A percentile compares a stretch with the other conserved stretches of the same genome.
Evolutionary conservation across 1,140 invertebrate species (phyloP).

Genomic region (Steinernema feltiae): DNA sequence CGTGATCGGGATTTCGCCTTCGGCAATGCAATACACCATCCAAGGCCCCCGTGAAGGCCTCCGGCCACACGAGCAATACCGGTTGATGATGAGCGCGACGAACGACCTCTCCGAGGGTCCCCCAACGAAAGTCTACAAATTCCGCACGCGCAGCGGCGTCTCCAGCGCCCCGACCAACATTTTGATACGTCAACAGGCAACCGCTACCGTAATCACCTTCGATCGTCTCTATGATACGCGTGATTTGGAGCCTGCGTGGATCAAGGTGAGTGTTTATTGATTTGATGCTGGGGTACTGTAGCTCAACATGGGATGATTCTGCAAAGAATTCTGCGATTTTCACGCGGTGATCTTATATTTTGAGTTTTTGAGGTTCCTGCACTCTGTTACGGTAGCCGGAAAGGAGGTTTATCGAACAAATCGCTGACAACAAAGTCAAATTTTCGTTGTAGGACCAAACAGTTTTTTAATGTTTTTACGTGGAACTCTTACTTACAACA

Average conservation of each 20-base stretch:
- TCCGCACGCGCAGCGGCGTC: neutral
- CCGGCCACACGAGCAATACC: neutral
- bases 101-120: conserved; percentile 4
- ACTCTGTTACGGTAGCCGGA: too few species aligned
- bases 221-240: neutral
- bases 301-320: too few species aligned
- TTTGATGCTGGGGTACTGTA: too few species aligned
- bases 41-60: neutral
- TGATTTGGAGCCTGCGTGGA: neutral
- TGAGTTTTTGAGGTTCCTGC: too few species aligned
- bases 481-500: too few species aligned
- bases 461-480: too few species aligned
- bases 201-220: conserved; percentile 2
- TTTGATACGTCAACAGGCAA: neutral
- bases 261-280: neutral
- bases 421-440: too few species aligned
- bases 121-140: conserved; percentile 1
- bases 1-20: neutral
- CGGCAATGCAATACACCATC: neutral
- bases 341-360: too few species aligned
- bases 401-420: too few species aligned
- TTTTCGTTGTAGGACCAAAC: too few species aligned
- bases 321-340: too few species aligned
- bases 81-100: neutral
- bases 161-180: neutral